Evolutionary conservation across 2,888 invertebrate genomes (phyloP).

Genomic region (Chloromyia formosa): DNA sequence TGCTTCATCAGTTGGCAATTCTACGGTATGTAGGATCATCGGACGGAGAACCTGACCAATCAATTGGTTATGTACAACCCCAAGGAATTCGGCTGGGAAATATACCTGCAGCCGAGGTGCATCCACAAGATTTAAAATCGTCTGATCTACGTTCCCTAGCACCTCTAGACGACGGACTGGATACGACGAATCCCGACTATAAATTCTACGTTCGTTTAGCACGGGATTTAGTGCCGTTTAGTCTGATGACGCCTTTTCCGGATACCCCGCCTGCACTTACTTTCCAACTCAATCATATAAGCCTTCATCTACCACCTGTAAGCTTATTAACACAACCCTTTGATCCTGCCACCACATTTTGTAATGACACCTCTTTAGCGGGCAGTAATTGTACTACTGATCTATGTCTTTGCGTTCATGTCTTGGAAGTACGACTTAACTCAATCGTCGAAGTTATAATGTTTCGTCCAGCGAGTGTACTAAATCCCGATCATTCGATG

Average conservation of each 20-base stretch:
- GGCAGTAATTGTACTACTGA: background rate
- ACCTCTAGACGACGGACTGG: background rate
- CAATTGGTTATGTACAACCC: background rate
- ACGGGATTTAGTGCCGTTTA: background rate
- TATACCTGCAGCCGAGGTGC: background rate
- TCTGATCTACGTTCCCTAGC: background rate
- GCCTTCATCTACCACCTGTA: background rate
- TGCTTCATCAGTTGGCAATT: constrained; percentile 12
- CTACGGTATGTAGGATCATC: constrained; percentile 17
- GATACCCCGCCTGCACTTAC: background rate
- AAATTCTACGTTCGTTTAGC: background rate
- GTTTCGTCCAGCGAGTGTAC: background rate
- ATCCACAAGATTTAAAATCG: background rate
- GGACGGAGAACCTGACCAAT: constrained; percentile 50
- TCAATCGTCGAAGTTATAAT: background rate
- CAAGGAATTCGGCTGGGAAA: constrained; percentile 11
- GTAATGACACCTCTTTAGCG: constrained; percentile 5
- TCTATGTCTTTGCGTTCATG: constrained; percentile 6
- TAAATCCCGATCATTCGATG: constrained; percentile 7
- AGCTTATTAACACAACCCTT: background rate
- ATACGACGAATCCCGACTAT: background rate
- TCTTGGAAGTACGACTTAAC: background rate
- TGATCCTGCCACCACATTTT: background rate
- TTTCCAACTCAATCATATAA: background rate
- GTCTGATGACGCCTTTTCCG: background rate